phyloP scores from a whole-genome alignment of 2,113 vertebrate species.

The Otis tarda region DNA sequence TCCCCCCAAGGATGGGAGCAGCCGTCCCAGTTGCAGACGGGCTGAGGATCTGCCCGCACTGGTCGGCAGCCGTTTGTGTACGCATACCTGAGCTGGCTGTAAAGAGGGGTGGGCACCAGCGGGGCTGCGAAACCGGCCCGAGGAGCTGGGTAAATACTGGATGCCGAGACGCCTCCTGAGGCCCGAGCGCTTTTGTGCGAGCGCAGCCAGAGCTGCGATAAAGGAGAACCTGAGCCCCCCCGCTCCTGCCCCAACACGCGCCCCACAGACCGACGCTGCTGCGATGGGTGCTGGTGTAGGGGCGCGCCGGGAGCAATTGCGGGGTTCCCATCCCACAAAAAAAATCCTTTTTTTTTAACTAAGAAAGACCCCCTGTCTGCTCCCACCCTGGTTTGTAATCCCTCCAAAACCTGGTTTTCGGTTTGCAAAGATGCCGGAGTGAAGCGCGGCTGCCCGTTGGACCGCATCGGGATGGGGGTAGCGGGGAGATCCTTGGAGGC shows the following conservation, averaged over 20 bases:
- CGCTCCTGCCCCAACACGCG: accelerated
- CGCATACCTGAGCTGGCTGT: constrained; percentile 34
- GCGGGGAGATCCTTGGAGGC: neutral
- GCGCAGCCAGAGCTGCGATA: neutral
- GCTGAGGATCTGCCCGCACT: neutral
- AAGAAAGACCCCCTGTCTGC: accelerated
- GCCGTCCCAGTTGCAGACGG: neutral
- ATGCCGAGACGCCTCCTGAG: neutral
- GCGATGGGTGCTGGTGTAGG: accelerated
- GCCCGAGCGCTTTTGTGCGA: accelerated
- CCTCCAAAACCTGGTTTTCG: neutral
- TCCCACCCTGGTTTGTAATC: neutral
- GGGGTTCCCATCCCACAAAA: accelerated
- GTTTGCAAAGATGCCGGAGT: accelerated
- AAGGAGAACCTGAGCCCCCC: neutral
- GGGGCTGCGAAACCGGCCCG: neutral
- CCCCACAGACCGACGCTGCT: neutral
- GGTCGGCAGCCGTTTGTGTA: neutral
- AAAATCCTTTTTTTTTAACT: neutral
- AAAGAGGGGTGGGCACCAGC: neutral
- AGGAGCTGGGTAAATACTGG: neutral
- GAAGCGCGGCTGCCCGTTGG: accelerated
- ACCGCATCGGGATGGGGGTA: neutral
- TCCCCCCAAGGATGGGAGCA: neutral
- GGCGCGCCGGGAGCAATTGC: accelerated